Conservation (phyloP, 2,888 invertebrate species). For the Drosophila monieri region DNA sequence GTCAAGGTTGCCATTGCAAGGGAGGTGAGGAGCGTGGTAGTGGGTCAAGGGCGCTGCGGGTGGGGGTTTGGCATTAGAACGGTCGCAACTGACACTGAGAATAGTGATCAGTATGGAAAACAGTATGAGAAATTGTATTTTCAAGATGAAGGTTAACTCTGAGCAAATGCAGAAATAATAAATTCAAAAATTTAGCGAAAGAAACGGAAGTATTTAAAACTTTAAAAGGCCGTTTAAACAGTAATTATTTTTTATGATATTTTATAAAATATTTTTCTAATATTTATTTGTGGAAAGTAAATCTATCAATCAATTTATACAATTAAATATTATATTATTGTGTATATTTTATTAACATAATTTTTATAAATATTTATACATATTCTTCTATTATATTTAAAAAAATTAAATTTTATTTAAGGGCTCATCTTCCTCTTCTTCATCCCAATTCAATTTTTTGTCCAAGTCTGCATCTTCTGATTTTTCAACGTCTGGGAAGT, state of each 20-base stretch:
- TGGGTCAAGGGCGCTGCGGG: constrained; percentile 49
- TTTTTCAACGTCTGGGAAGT: constrained; percentile 5
- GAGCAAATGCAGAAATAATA: not conserved
- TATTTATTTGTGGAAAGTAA: too few relatives aligned
- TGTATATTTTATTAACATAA: not conserved
- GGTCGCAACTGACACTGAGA: constrained; percentile 26
- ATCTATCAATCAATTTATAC: too few relatives aligned
- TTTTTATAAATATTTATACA: not conserved
- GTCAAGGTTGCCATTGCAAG: constrained; percentile 45
- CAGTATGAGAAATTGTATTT: not conserved
- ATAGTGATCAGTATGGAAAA: constrained; percentile 2
- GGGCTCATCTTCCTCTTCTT: constrained; percentile 49
- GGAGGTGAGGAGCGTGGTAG: constrained; percentile 8
- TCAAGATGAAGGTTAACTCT: constrained; percentile 4
- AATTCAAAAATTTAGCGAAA: not conserved
- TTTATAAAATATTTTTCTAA: too few relatives aligned
- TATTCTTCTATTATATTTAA: not conserved
- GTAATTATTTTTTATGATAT: too few relatives aligned
- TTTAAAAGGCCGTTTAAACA: not conserved
- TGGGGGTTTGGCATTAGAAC: constrained; percentile 30
- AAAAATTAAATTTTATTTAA: not conserved
- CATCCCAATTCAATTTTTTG: constrained; percentile 35
- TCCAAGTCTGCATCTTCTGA: constrained; percentile 48
- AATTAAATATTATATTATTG: not conserved
- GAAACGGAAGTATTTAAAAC: not conserved